Evolutionary conservation across 2,113 vertebrate species (phyloP), one percentile per base, ranked within the genome.

Genomic region (Mirza zaza): DNA sequence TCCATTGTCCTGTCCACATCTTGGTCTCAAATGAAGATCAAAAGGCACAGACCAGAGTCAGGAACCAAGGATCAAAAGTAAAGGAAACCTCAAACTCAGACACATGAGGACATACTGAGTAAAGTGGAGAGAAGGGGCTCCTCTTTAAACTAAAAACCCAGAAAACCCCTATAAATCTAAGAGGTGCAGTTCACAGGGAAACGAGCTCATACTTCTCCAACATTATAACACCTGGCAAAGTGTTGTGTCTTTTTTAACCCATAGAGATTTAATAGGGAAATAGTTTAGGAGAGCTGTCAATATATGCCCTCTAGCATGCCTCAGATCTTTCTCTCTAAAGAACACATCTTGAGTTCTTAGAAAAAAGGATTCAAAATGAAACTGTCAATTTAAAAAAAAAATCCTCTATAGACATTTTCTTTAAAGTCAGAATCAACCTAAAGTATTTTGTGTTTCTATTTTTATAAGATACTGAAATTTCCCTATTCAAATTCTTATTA

Each of bases 391-490:
- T 15, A n/a, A 67, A 2, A 21, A 61, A 90, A 29, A 57, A 9
- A 65, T 5, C 45, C 20, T 68, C 42, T 94, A 65, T 65, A 50
- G 20, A 87, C 79, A 84, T 2, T 76, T 77, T 65, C 8, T 32
- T 89, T 84, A 90, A 95, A 93, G 39, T 92, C 20, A 77, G 81
- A 32, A 14, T 91, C 36, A 77, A 89, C 42, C 32, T 87, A 71
- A 59, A n/a, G 61, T 39, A 91, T 92, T 2, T 32, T 57, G 3
- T 34, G 36, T 12, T 68, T 97, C 91, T 97, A 23, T 7, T 93
- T 97, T 87, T 59, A 76, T 65, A 11, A 1, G 52, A 8, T 14
- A 90, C 65, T 84, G 5, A 20, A 90, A 81, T 97, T 71, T 71
- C 5, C 0, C 48, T 95, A 91, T 39, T 95, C 52, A 57, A 1